Evolutionary conservation across 2,797 vertebrate genomes (phyloP), one percentile per base, ranked within the genome.

Genomic region (Aldrovandia affinis): DNA sequence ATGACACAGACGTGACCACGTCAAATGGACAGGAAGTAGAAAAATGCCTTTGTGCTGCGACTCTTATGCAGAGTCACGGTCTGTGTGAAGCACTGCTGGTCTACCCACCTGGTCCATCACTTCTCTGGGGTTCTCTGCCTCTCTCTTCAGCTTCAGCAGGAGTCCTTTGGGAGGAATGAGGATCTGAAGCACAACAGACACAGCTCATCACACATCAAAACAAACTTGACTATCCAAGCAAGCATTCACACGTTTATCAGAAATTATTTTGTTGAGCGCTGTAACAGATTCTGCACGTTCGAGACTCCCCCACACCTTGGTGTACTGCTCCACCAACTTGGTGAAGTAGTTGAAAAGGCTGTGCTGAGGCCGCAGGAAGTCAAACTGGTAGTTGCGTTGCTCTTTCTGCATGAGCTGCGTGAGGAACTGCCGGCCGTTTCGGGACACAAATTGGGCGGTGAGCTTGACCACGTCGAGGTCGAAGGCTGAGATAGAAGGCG

Each of bases 321-420:
- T 99, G 88, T 99, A 99, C 93, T 99, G 98, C 42, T 99, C 98
- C 81, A 99, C 98, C 89, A 99, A 95, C 91, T 99, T 99, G 39
- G 98, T 99, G 90, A 99, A 99, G 90, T 99, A 99, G 93, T 99
- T 98, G 90, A 99, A 99, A 63, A 99, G 97, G 86, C 98, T 99
- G 94, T 99, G 98, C 90, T 99, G 98, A 0, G 98, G 98, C 1
- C 98, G 95, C 81, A 99, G 94, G 88, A 99, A 99, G 90, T 99
- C 98, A 90, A 99, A 99, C 91, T 99, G 98, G 88, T 99, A 99
- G 95, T 99, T 99, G 88, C 98, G 96, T 94, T 99, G 98, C 86
- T 99, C 98, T 75, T 99, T 99, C 93, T 99, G 98, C 98, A 99
- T 99, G 84, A 99, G 96, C 92, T 99, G 98, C 0, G 98, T 99